A percentile compares a stretch with the other conserved stretches of the same genome.
phyloP scores from a whole-genome alignment of 2,888 invertebrate species.

The Lumbricus terrestris region DNA sequence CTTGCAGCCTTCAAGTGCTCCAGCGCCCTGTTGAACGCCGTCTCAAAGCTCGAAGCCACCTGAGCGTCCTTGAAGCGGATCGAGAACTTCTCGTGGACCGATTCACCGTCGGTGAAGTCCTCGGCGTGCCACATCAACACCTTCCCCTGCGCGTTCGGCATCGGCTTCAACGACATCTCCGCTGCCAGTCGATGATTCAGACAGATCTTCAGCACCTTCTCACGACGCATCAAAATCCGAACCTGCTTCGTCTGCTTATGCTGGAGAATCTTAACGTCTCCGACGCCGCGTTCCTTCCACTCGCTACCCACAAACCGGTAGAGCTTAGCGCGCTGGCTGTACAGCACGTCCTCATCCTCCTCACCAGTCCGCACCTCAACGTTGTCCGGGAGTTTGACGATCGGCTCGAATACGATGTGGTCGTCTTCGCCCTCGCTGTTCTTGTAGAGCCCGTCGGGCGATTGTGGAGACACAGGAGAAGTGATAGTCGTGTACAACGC shows the following conservation, averaged over 20 bases:
- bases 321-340: constrained; percentile 78
- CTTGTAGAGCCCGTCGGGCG: constrained; percentile 29
- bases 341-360: constrained; percentile 55
- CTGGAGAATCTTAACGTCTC: constrained; percentile 75
- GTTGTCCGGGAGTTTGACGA: constrained; percentile 70
- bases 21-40: constrained; percentile 68
- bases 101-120: constrained; percentile 80
- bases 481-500: neutral
- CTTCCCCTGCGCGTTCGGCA: constrained; percentile 57
- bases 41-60: constrained; percentile 60
- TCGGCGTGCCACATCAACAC: constrained; percentile 61
- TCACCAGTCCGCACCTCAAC: constrained; percentile 63
- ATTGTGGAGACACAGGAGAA: constrained; percentile 8
- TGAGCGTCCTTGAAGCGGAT: constrained; percentile 71
- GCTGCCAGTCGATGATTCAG: constrained; percentile 78
- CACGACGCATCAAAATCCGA: constrained; percentile 80
- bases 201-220: constrained; percentile 78
- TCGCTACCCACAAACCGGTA: constrained; percentile 77
- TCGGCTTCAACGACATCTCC: constrained; percentile 69
- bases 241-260: constrained; percentile 38
- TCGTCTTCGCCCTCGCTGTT: constrained; percentile 63
- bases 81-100: constrained; percentile 73
- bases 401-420: constrained; percentile 71
- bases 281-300: constrained; percentile 80
- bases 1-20: neutral